phyloP scores from a whole-genome alignment of 2,888 invertebrate species.

The Lumbricus terrestris region DNA sequence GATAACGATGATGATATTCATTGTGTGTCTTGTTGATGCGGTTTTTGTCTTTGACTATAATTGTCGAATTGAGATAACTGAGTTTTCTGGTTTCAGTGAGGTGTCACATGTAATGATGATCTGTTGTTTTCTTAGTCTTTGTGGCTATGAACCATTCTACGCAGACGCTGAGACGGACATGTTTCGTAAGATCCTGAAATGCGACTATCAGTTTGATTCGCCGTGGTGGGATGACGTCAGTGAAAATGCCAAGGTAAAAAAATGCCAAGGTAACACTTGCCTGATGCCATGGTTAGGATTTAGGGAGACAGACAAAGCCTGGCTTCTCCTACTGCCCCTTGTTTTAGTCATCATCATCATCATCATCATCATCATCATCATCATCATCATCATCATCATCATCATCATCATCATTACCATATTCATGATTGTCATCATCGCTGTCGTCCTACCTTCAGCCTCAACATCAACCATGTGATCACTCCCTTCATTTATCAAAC shows the following conservation, averaged over 20 bases:
- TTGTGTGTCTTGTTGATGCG: too few species aligned
- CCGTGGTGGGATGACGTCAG: conserved; percentile 57
- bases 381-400: not conserved
- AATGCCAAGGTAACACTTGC: conserved; percentile 57
- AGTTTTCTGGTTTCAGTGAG: too few species aligned
- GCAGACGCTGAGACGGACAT: conserved; percentile 50
- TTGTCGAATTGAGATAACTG: too few species aligned
- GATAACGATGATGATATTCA: too few species aligned
- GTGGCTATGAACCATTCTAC: conserved; percentile 59
- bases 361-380: not conserved
- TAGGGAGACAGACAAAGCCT: not conserved
- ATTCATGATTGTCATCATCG: not conserved
- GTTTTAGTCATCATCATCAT: not conserved
- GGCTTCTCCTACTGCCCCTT: not conserved
- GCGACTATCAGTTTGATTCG: conserved; percentile 52
- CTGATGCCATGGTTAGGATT: not conserved
- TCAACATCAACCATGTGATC: too few species aligned
- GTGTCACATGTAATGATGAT: too few species aligned
- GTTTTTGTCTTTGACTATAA: too few species aligned
- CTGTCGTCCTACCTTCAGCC: not conserved
- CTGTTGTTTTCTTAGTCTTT: conserved; percentile 49
- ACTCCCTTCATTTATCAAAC: not conserved
- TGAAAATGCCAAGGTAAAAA: conserved; percentile 56
- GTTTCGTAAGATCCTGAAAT: conserved; percentile 56
- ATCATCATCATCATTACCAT: not conserved